Evolutionary conservation across 1,140 invertebrate genomes (phyloP).

Genomic region (Saccostrea echinata): DNA sequence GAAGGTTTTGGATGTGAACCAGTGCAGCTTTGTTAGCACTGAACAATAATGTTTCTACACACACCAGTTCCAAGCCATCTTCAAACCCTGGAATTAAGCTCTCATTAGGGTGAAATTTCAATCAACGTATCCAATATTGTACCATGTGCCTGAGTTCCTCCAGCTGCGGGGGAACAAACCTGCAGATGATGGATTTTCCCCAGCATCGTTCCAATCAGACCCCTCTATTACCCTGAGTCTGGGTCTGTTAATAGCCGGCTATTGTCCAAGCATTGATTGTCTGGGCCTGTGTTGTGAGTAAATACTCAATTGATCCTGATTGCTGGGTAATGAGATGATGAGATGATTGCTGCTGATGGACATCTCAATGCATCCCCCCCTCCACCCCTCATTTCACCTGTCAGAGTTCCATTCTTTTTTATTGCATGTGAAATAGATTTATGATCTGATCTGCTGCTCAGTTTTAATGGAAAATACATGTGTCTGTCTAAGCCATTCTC

Average conservation of each 20-base stretch:
- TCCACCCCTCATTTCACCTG: conserved; percentile 26
- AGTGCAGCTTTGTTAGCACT: too few species aligned
- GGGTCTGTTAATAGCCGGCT: not conserved
- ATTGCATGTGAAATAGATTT: conserved; percentile 39
- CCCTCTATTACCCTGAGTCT: not conserved
- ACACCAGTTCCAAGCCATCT: too few species aligned
- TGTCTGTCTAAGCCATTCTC: not conserved
- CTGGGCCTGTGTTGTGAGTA: not conserved
- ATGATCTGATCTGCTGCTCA: not conserved
- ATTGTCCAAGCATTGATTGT: not conserved
- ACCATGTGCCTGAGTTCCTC: not conserved
- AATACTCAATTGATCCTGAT: not conserved
- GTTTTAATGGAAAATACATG: conserved; percentile 5
- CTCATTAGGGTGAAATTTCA: not conserved
- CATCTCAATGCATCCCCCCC: not conserved
- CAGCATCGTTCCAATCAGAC: not conserved
- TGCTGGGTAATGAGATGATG: not conserved
- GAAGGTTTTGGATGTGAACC: too few species aligned
- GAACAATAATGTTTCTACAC: too few species aligned
- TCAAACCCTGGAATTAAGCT: not conserved
- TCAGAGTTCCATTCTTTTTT: not conserved
- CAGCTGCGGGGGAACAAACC: not conserved
- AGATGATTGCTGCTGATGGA: not conserved
- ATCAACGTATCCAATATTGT: not conserved
- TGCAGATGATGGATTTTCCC: not conserved